Base-by-base conservation (phyloP, 2,888 invertebrate species). In the Capitulum mitella region DNA sequence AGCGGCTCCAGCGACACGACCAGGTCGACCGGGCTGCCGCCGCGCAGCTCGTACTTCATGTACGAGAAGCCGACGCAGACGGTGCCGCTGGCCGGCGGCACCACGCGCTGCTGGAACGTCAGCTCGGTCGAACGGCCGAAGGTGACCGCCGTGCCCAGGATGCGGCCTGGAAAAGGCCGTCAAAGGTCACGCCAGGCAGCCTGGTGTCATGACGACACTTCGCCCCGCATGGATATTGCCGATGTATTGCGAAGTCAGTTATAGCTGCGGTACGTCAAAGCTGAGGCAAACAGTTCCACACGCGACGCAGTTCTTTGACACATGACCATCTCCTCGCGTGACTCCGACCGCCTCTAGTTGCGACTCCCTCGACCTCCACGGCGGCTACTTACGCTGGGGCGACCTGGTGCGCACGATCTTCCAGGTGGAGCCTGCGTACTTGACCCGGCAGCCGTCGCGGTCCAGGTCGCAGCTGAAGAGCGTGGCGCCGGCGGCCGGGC, bases 21-120 rank as follows among this genome's bases (percentile, higher is more conserved):
- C 40, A 70, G 70, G 10, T 37, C 40, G 6, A 70, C 40, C 22
- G 70, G 70, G 8, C 22, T 26, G 70, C 34, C 26, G 40, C 70
- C 70, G 37, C 70, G 70, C 70, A 70, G 70, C 70, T 70, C 70
- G 70, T 70, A 70, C 70, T 70, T 70, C 70, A 70, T 70, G 70
- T 70, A 70, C 37, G 70, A 37, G 70, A 70, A 70, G 26, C 26
- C 8, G 70, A 70, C 70, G 37, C 70, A 70, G 26, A 70, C 70
- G 70, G 26, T 40, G 40, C 70, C 37, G 70, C 29, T 29, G 37
- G 19, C 6, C 40, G 70, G 70, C 40, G 70, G 26, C 26, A 12
- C 12, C 6, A 70, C 34, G 40, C 16, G 22, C 3, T 26, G 26
- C 70, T 70, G 70, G 70, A 70, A 70, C 19, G 70, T 70, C 19